Evolutionary conservation across 2,888 invertebrate genomes (phyloP).

Genomic region (Limnephilus lunatus): DNA sequence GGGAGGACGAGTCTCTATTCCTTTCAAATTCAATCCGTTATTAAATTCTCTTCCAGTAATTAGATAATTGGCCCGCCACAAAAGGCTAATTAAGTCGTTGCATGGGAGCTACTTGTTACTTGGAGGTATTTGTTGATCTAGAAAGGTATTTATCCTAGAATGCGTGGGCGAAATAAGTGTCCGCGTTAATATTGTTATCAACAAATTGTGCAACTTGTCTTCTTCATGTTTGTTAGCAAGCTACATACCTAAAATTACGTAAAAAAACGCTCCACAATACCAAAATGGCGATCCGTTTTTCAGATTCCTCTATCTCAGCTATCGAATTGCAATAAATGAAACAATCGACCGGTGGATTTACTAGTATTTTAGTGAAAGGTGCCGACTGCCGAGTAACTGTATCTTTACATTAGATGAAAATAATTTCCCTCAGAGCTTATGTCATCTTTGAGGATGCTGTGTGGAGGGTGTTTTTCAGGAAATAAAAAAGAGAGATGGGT

Average conservation of each 20-base stretch:
- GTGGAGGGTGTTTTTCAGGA: no score
- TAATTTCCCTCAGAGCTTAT: no score
- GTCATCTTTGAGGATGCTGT: no score
- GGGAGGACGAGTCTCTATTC: conserved; percentile 31
- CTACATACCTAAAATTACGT: background rate
- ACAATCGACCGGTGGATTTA: background rate
- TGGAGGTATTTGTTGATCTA: background rate
- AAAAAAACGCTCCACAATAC: background rate
- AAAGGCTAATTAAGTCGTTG: conserved; percentile 53
- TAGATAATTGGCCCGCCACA: conserved; percentile 62
- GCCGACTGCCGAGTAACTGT: background rate
- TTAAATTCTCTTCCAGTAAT: conserved; percentile 54
- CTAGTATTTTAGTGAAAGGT: background rate
- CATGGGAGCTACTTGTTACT: conserved; percentile 39
- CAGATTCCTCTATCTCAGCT: background rate
- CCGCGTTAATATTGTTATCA: background rate
- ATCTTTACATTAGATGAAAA: no score
- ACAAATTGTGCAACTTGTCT: background rate
- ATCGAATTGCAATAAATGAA: background rate
- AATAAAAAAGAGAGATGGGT: no score
- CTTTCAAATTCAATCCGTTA: conserved; percentile 44
- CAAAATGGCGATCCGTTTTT: background rate
- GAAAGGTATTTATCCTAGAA: background rate
- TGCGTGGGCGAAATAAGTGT: background rate
- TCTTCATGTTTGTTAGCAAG: background rate